Percentiles rank a stretch among this genome's conserved stretches.
These are phyloP conservation scores for Protonibea diacanthus DNA, from an alignment of 2,797 vertebrate species.

Conservation along the genomic window DNA sequence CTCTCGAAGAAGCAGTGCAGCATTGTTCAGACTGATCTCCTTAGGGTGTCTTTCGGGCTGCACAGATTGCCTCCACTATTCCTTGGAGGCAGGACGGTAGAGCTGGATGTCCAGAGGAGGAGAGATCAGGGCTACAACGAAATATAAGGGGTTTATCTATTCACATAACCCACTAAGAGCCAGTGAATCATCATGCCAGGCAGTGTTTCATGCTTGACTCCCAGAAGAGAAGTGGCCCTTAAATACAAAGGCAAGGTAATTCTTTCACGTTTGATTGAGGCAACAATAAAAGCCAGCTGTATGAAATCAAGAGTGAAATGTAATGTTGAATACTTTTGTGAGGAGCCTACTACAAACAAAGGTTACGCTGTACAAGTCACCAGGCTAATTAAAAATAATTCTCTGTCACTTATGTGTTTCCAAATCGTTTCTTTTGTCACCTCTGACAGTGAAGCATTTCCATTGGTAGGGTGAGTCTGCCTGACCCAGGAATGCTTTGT, in stretches of 20 bases:
- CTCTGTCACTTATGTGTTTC: slow-evolving; percentile 19
- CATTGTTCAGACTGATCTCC: slow-evolving; percentile 73
- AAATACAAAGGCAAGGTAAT: slow-evolving; percentile 18
- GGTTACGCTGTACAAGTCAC: slow-evolving; percentile 14
- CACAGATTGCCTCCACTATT: slow-evolving; percentile 68
- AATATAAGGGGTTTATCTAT: slow-evolving; percentile 44
- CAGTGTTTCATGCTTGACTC: slow-evolving; percentile 19
- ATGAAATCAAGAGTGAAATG: slow-evolving; percentile 18
- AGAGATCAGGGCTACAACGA: slow-evolving; percentile 38
- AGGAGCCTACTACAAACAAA: neutral
- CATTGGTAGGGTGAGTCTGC: slow-evolving; percentile 39
- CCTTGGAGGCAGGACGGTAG: slow-evolving; percentile 54
- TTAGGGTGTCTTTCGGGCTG: slow-evolving; percentile 50
- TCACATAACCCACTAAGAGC: slow-evolving; percentile 33
- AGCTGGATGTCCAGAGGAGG: slow-evolving; percentile 60
- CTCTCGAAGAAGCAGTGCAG: slow-evolving; percentile 42
- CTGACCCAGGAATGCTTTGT: slow-evolving; percentile 76
- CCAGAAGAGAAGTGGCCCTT: slow-evolving; percentile 5
- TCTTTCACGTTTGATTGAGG: slow-evolving; percentile 32
- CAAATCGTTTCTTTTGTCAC: slow-evolving; percentile 60
- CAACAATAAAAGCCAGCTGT: slow-evolving; percentile 20
- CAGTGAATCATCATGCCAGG: slow-evolving; percentile 10
- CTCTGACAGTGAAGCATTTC: slow-evolving; percentile 62
- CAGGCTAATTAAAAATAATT: slow-evolving; percentile 47
- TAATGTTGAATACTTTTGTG: slow-evolving; percentile 24